phyloP scores from a whole-genome alignment of 2,797 vertebrate genomes.

The Sebastes flavidus region DNA sequence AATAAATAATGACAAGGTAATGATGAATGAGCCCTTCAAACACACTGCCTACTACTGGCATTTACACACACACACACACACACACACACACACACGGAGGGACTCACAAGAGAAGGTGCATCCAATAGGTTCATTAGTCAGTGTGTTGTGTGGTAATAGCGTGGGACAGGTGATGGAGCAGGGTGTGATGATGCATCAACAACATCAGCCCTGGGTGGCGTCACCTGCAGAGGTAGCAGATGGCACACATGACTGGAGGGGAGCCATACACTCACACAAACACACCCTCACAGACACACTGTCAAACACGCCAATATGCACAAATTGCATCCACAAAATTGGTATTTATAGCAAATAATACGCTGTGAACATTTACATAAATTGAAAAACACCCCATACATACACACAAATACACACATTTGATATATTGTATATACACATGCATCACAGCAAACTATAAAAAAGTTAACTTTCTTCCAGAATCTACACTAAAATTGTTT shows the following conservation, averaged over 20 bases:
- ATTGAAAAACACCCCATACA: slow-evolving; percentile 6
- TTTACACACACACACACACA: slow-evolving; percentile 6
- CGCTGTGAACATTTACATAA: neutral
- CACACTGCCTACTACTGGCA: neutral
- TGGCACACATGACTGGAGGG: slow-evolving; percentile 82
- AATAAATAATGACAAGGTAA: slow-evolving; percentile 47
- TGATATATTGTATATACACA: neutral
- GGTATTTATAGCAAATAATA: neutral
- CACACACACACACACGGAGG: neutral
- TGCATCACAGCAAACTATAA: neutral
- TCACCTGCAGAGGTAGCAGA: slow-evolving; percentile 84
- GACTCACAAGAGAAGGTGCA: slow-evolving; percentile 36
- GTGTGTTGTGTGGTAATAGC: slow-evolving; percentile 72
- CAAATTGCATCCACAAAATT: neutral
- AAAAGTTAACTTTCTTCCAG: slow-evolving; percentile 40
- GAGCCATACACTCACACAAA: slow-evolving; percentile 39
- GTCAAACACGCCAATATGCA: slow-evolving; percentile 21
- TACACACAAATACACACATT: neutral
- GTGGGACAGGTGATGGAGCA: slow-evolving; percentile 82
- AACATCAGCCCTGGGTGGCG: slow-evolving; percentile 82
- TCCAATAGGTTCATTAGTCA: slow-evolving; percentile 74
- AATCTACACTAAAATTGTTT: slow-evolving; percentile 4
- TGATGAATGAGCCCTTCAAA: slow-evolving; percentile 54
- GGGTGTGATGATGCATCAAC: slow-evolving; percentile 85
- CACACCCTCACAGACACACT: neutral